Percentiles rank a stretch among this genome's conserved stretches.
These are phyloP conservation scores for Linnaemya tessellans DNA, from an alignment of 2,888 invertebrate species.

Conservation along the genomic window DNA sequence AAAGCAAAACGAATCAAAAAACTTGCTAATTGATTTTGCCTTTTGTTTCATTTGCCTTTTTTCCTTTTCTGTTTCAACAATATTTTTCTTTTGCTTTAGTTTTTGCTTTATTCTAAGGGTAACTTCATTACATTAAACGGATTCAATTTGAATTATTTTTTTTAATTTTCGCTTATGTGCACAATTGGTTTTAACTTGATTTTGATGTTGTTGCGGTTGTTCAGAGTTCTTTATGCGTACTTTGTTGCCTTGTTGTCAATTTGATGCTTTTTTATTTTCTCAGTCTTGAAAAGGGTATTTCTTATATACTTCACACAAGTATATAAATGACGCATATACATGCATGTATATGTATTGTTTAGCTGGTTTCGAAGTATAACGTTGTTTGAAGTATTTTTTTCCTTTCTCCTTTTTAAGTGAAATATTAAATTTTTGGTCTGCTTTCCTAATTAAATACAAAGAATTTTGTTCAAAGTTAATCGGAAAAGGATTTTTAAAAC, in stretches of 20 bases:
- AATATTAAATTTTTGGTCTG: neutral
- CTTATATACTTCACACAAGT: neutral
- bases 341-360: neutral
- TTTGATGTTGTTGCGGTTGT: constrained; percentile 42
- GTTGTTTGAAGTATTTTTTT: neutral
- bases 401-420: neutral
- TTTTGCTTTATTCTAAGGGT: constrained; percentile 29
- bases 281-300: constrained; percentile 30
- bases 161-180: constrained; percentile 70
- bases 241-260: constrained; percentile 31
- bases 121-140: constrained; percentile 68
- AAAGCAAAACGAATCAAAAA: constrained; percentile 33
- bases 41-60: constrained; percentile 13
- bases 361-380: neutral
- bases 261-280: constrained; percentile 29
- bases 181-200: constrained; percentile 69
- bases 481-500: neutral
- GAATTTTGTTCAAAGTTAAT: neutral
- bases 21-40: constrained; percentile 55
- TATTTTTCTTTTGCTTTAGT: constrained; percentile 29
- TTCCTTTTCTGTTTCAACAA: neutral
- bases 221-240: constrained; percentile 19
- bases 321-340: neutral
- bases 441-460: constrained; percentile 4
- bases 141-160: constrained; percentile 66